Base-by-base conservation (phyloP, 2,888 invertebrate species). In the Isoperla grammatica region DNA sequence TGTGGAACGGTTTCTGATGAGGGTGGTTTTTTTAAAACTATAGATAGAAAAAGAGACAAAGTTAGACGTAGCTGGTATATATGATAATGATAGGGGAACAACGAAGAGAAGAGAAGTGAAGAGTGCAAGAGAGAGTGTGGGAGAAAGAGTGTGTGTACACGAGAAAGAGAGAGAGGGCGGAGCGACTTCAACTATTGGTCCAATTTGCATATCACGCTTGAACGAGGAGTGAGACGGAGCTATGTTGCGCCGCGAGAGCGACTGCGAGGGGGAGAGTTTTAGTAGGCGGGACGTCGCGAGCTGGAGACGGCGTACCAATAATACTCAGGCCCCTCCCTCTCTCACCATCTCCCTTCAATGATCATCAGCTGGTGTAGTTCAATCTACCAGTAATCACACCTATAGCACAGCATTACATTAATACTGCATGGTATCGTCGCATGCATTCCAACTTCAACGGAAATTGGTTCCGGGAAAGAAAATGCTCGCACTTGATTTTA, bases 261-360 rank as follows among this genome's bases (percentile, higher is more conserved):
- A 56, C n/a, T 19, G 57, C 42, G 59, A 59, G 61, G 53, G 37
- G 4, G 56, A 55, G 56, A 55, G 50, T 48, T 46, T 43, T 46
- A 45, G 57, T 57, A 43, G 57, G 62, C 59, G 59, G 59, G 45
- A 56, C 46, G 49, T 40, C 40, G 55, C 15, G 29, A 46, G 49
- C 54, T 56, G 56, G 61, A 59, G 59, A 56, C 55, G 60, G 60
- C 60, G 63, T 63, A 63, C 63, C 63, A 63, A 63, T 63, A 63
- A 63, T 63, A 63, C 60, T 60, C 60, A 60, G 60, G 63, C 63
- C 37, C 60, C 63, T 53, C 63, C 63, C 63, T 29, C 61, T 42
- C 29, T 29, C 29, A 29, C 29, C 29, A 29, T 29, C n/a, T n/a
- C n/a, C n/a, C n/a, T n/a, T n/a, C n/a, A n/a, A n/a, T n/a, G n/a